A percentile compares a stretch with the other conserved stretches of the same genome.
phyloP scores from a whole-genome alignment of 1,140 invertebrate genomes.

The Pseudomyrmex gracilis region DNA sequence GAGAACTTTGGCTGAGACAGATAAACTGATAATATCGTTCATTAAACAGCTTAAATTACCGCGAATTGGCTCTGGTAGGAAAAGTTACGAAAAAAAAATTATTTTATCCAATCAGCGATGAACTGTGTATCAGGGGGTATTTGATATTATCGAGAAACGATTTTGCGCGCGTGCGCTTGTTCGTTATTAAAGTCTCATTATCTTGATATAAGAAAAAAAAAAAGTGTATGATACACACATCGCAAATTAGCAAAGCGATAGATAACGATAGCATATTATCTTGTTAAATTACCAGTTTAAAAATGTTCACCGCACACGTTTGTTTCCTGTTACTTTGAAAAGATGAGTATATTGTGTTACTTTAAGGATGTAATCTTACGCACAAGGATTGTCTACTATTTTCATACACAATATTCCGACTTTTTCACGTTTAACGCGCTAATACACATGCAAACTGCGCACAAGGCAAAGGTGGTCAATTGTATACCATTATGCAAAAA shows the following conservation, averaged over 20 bases:
- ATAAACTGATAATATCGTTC: slow-evolving; percentile 44
- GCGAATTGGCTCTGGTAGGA: not conserved
- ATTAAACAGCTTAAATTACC: slow-evolving; percentile 19
- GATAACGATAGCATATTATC: not conserved
- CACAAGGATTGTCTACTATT: not conserved
- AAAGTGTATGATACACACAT: not conserved
- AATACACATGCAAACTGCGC: no score
- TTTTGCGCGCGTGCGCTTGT: not conserved
- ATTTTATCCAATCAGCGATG: not conserved
- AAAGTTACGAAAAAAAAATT: not conserved
- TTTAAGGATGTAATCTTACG: not conserved
- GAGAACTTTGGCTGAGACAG: slow-evolving; percentile 10
- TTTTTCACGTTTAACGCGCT: not conserved
- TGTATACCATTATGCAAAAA: not conserved
- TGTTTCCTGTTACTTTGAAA: no score
- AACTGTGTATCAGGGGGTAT: no score
- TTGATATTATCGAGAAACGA: no score
- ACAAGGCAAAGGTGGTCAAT: slow-evolving; percentile 21
- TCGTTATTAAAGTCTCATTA: slow-evolving; percentile 6
- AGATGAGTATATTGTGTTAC: no score
- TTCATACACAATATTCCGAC: not conserved
- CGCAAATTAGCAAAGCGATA: not conserved
- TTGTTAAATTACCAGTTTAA: not conserved
- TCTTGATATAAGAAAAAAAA: not conserved
- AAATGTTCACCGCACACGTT: not conserved